Conservation (phyloP, 1,140 invertebrate genomes). For the Coenobita brevimanus region DNA sequence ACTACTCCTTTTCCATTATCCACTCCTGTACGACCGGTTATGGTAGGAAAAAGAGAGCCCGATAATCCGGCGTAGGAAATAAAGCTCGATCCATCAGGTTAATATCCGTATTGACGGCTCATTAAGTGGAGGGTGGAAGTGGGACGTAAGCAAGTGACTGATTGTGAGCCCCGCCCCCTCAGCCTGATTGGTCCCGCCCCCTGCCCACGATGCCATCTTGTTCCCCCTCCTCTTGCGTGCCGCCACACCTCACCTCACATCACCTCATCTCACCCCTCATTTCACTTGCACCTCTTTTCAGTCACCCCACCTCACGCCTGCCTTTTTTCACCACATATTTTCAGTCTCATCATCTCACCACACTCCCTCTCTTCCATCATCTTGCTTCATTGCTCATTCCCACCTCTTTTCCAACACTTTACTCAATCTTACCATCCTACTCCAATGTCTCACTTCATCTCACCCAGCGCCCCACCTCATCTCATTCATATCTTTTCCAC, state of each 20-base stretch:
- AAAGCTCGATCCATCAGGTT: neutral
- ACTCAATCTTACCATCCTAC: neutral
- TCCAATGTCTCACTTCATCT: neutral
- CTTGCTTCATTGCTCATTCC: neutral
- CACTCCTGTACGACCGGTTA: neutral
- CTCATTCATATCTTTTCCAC: neutral
- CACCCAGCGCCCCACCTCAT: neutral
- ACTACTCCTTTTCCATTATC: neutral
- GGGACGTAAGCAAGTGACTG: conserved; percentile 60
- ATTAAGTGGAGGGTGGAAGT: conserved; percentile 51
- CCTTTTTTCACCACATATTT: too few relatives aligned
- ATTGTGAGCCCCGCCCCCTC: conserved; percentile 59
- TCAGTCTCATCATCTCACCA: neutral
- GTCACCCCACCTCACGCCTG: neutral
- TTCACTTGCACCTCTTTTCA: neutral
- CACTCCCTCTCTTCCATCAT: neutral
- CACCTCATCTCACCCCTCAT: too few relatives aligned
- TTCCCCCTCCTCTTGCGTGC: conserved; percentile 6
- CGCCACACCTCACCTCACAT: neutral
- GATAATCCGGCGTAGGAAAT: neutral
- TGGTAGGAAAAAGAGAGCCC: neutral
- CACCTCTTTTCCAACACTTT: neutral
- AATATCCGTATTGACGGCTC: conserved; percentile 25
- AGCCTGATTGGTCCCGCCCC: conserved; percentile 63
- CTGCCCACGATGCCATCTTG: conserved; percentile 64